A percentile compares a stretch with the other conserved stretches of the same genome.
Conservation (phyloP, 2,797 vertebrate species). For the Sylvia borin region DNA sequence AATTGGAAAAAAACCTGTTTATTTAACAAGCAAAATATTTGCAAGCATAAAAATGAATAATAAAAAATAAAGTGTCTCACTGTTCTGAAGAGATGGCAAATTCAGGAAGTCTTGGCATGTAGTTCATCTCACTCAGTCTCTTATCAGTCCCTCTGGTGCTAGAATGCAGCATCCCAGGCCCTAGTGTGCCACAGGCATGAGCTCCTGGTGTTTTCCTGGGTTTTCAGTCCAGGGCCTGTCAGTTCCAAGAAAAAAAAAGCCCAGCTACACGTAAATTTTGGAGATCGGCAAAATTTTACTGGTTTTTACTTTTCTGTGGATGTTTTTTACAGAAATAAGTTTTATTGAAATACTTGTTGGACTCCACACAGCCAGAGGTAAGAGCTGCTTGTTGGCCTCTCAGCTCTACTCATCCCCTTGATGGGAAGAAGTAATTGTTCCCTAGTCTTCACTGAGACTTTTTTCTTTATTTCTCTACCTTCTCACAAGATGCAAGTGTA, state of each 20-base stretch:
- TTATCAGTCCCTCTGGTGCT: background rate
- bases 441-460: background rate
- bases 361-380: background rate
- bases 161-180: rapidly evolving
- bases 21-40: background rate
- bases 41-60: background rate
- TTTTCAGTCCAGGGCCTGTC: too few relatives aligned
- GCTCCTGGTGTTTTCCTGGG: rapidly evolving
- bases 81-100: background rate
- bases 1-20: background rate
- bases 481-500: background rate
- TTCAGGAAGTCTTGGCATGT: background rate
- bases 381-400: background rate
- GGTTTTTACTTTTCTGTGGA: background rate
- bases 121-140: rapidly evolving
- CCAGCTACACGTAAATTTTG: background rate
- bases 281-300: background rate
- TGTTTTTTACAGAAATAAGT: background rate
- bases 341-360: background rate
- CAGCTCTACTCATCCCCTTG: background rate
- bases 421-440: background rate
- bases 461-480: background rate
- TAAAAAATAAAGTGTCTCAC: rapidly evolving
- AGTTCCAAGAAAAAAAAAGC: background rate
- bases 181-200: background rate